phyloP scores from a whole-genome alignment of 2,113 vertebrate genomes.

The Pheucticus melanocephalus region DNA sequence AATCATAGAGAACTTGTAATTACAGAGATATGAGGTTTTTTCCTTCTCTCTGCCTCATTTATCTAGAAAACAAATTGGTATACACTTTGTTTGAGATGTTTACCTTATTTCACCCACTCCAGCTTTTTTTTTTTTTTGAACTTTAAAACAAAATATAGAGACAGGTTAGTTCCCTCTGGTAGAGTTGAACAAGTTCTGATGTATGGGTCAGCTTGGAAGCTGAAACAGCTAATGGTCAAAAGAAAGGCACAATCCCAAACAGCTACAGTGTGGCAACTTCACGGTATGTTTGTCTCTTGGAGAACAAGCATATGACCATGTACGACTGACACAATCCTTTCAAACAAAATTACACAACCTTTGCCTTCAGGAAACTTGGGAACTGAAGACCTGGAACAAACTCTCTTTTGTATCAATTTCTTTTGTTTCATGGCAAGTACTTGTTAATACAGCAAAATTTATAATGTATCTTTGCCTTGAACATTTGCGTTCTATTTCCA shows the following conservation, averaged over 20 bases:
- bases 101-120: neutral
- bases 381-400: neutral
- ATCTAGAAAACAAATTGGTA: neutral
- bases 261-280: neutral
- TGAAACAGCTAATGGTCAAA: neutral
- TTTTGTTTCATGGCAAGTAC: neutral
- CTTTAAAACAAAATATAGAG: neutral
- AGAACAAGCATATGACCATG: neutral
- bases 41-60: neutral
- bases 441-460: neutral
- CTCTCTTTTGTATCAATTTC: neutral
- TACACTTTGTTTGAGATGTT: neutral
- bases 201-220: neutral
- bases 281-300: accelerated
- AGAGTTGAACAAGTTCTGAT: neutral
- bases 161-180: neutral
- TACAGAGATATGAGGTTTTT: neutral
- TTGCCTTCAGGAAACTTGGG: neutral
- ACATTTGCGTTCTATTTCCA: neutral
- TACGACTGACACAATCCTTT: neutral
- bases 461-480: neutral
- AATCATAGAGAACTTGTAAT: neutral
- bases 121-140: neutral
- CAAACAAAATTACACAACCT: neutral
- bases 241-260: neutral